Evolutionary conservation across 2,113 vertebrate genomes (phyloP).

Genomic region (Poeciliopsis occidentalis): DNA sequence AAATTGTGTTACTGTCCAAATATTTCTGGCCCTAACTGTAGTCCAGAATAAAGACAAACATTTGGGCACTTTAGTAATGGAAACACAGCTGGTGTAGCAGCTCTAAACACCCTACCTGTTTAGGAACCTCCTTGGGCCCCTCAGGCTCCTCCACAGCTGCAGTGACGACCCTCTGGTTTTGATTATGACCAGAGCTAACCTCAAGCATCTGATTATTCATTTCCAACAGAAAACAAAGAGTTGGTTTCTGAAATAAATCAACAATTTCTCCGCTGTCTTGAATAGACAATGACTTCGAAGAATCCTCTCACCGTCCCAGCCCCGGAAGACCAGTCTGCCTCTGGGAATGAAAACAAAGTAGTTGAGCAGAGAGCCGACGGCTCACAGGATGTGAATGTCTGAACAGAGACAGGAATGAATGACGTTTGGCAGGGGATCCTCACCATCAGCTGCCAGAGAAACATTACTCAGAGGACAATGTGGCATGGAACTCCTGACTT

Average conservation of each 20-base stretch:
- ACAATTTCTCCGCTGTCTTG: background rate
- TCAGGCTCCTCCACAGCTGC: constrained; percentile 1
- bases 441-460: constrained; percentile 45
- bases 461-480: constrained; percentile 29
- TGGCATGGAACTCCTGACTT: constrained; percentile 15
- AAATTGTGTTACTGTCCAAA: no score
- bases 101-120: constrained; percentile 48
- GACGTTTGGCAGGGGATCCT: constrained; percentile 21
- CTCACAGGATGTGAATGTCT: background rate
- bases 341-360: constrained; percentile 38
- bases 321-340: background rate
- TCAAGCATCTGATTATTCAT: constrained; percentile 14
- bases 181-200: background rate
- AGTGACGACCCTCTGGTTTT: constrained; percentile 5
- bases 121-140: constrained; percentile 5
- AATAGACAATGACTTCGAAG: background rate
- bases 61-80: no score
- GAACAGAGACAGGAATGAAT: constrained; percentile 4
- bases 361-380: background rate
- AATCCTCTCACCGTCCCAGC: constrained; percentile 38
- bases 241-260: background rate
- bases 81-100: no score
- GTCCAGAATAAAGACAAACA: no score
- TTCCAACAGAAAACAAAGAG: background rate
- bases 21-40: no score